These are phyloP conservation scores for Platycheirus albimanus DNA, from an alignment of 2,888 invertebrate genomes.

Conservation along the genomic window DNA sequence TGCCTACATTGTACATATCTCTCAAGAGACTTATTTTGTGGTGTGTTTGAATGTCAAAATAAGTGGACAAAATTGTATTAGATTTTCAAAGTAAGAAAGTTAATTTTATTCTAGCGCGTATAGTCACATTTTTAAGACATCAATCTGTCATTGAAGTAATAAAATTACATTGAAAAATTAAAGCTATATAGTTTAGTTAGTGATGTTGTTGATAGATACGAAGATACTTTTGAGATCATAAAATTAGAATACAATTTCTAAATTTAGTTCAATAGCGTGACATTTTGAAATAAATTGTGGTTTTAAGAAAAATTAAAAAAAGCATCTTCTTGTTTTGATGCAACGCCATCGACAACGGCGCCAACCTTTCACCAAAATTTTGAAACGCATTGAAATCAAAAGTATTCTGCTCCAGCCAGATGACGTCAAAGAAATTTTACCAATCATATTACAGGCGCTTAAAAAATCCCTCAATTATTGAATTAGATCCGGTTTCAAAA, in stretches of 20 bases:
- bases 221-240: slow-evolving; percentile 11
- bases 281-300: too few relatives aligned
- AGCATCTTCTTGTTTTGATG: too few relatives aligned
- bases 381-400: too few relatives aligned
- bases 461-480: background rate
- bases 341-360: too few relatives aligned
- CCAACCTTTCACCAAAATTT: too few relatives aligned
- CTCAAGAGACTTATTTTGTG: slow-evolving; percentile 29
- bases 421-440: too few relatives aligned
- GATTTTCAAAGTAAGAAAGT: slow-evolving; percentile 39
- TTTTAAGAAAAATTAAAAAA: too few relatives aligned
- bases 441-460: too few relatives aligned
- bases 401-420: too few relatives aligned
- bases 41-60: slow-evolving; percentile 55
- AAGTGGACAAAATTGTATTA: slow-evolving; percentile 57
- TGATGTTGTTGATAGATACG: slow-evolving; percentile 68
- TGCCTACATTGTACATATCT: slow-evolving; percentile 6
- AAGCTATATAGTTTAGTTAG: too few relatives aligned
- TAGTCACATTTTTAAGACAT: slow-evolving; percentile 31
- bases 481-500: slow-evolving; percentile 50
- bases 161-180: slow-evolving; percentile 68
- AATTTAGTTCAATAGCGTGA: slow-evolving; percentile 8
- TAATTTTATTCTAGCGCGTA: slow-evolving; percentile 48
- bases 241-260: slow-evolving; percentile 45
- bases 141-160: slow-evolving; percentile 68